phyloP scores from a whole-genome alignment of 1,140 invertebrate species.

The Diabrotica undecimpunctata region DNA sequence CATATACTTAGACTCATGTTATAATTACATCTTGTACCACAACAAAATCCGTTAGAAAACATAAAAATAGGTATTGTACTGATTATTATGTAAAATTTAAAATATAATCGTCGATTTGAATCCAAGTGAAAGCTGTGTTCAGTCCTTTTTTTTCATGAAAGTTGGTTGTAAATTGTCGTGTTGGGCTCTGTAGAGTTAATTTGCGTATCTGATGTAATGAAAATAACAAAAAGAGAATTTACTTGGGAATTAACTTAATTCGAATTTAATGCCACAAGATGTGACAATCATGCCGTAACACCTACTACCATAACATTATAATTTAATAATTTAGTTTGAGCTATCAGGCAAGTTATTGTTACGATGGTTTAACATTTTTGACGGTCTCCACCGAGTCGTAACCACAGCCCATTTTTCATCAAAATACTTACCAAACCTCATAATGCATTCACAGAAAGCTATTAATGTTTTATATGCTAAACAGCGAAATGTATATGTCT shows the following conservation, averaged over 20 bases:
- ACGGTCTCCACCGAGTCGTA: conserved; percentile 8
- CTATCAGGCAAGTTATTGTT: conserved; percentile 14
- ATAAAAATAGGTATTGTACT: neutral
- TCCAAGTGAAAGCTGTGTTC: neutral
- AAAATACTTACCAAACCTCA: too few relatives aligned
- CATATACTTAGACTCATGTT: too few relatives aligned
- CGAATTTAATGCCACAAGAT: conserved; percentile 20
- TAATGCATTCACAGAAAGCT: too few relatives aligned
- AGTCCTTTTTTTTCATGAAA: conserved; percentile 1
- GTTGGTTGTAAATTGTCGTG: neutral
- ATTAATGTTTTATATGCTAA: too few relatives aligned
- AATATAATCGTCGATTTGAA: neutral
- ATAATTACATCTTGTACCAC: too few relatives aligned
- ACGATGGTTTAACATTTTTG: conserved; percentile 6
- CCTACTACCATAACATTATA: conserved; percentile 21
- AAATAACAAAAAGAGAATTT: conserved; percentile 20
- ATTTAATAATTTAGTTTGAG: conserved; percentile 21
- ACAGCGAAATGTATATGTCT: too few relatives aligned
- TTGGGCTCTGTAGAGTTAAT: conserved; percentile 11
- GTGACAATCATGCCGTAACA: conserved; percentile 21
- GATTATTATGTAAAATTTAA: neutral
- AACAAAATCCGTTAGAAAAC: too few relatives aligned
- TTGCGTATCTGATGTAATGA: conserved; percentile 23
- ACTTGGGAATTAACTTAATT: conserved; percentile 16
- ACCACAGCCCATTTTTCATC: conserved; percentile 5